Percentiles rank a stretch among this genome's conserved stretches.
Conservation (phyloP, 2,888 invertebrate genomes). For the Panopea generosa region DNA sequence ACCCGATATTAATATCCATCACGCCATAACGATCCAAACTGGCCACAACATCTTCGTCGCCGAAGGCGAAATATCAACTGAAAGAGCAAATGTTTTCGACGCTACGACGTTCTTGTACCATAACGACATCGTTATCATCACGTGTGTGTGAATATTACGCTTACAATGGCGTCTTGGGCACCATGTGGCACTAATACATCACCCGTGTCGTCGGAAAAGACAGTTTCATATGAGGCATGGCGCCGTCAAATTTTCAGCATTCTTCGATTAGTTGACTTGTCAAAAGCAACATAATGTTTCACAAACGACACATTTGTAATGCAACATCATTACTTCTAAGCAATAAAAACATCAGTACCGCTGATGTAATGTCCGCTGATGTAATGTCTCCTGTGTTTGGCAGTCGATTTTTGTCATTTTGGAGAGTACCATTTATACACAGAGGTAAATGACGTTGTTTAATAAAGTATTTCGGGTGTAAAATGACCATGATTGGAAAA, state of each 20-base stretch:
- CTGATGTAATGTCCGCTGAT: not conserved
- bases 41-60: too few species aligned
- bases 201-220: slow-evolving; percentile 15
- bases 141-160: not conserved
- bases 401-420: not conserved
- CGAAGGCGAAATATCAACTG: not conserved
- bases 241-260: slow-evolving; percentile 46
- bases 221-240: slow-evolving; percentile 31
- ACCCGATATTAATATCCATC: slow-evolving; percentile 23
- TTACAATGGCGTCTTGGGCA: too few species aligned
- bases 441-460: not conserved
- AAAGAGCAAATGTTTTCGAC: not conserved
- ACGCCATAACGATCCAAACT: not conserved
- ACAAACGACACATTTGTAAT: slow-evolving; percentile 33
- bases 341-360: slow-evolving; percentile 20
- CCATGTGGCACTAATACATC: slow-evolving; percentile 10
- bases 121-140: not conserved
- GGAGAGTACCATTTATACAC: not conserved
- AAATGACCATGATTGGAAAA: too few species aligned
- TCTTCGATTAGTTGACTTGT: slow-evolving; percentile 40
- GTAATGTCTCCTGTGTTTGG: too few species aligned
- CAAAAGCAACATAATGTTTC: slow-evolving; percentile 33
- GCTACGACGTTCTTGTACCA: too few species aligned
- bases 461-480: too few species aligned
- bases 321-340: slow-evolving; percentile 27